Percentiles rank a stretch among this genome's conserved stretches.
These are phyloP conservation scores for Anagyrus pseudococci DNA, from an alignment of 2,888 invertebrate genomes.

Conservation along the genomic window DNA sequence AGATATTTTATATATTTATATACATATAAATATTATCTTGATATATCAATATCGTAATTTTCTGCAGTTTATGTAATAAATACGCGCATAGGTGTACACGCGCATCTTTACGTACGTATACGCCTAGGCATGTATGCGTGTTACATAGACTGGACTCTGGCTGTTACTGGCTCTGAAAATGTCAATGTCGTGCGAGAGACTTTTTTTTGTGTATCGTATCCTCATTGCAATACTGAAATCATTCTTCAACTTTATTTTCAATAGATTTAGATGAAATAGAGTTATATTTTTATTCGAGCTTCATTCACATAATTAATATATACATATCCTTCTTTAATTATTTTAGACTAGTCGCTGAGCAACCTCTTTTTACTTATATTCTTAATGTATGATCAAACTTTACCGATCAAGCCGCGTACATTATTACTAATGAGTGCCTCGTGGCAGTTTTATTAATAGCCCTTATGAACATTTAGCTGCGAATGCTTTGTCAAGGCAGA, in stretches of 20 bases:
- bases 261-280: too few relatives aligned
- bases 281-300: background rate
- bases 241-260: background rate
- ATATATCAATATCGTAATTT: background rate
- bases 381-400: background rate
- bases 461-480: background rate
- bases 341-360: too few relatives aligned
- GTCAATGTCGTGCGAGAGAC: slow-evolving; percentile 19
- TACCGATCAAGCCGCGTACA: background rate
- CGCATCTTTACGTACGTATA: too few relatives aligned
- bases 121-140: background rate
- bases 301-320: background rate
- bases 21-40: background rate
- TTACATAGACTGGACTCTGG: slow-evolving; percentile 1
- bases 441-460: background rate
- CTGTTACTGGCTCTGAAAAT: slow-evolving; percentile 20
- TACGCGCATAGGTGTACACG: slow-evolving; percentile 7
- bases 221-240: slow-evolving; percentile 34
- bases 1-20: background rate
- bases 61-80: background rate
- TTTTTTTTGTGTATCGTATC: slow-evolving; percentile 36
- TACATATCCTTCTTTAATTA: too few relatives aligned
- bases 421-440: background rate
- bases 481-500: background rate
- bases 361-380: background rate